Evolutionary conservation across 2,113 vertebrate species (phyloP), one percentile per base, ranked within the genome.

Genomic region (Tympanuchus pallidicinctus): DNA sequence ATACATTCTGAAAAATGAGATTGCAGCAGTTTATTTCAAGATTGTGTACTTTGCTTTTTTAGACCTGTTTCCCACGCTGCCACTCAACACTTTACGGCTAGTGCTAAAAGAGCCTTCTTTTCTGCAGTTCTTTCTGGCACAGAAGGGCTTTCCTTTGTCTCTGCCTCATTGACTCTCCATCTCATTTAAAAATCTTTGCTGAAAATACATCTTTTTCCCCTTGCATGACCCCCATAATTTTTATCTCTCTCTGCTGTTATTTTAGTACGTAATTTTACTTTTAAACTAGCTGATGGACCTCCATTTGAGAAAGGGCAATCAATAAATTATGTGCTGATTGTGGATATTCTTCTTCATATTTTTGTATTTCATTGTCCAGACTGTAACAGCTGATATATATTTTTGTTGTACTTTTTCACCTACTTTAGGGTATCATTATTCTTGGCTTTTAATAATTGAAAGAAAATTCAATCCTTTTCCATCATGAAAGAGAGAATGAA

Each of bases 161-260:
- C 70, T 93, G 92, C 91, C 91, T 96, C 86, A 93, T 95, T 96
- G 95, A 88, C 93, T 94, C 83, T 80, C 86, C 74, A 94, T 90
- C 93, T 96, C 83, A 93, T 95, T 95, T 96, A 86, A 91, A 96
- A 92, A 92, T 93, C 95, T 95, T 93, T 95, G 95, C 96, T 95
- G 95, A 95, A 96, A 94, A 94, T 94, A 95, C 91, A 96, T 94
- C 84, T 96, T 96, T 94, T 96, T 92, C 86, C 78, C 92, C 92
- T 96, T 95, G 83, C 64, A 8, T 95, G 93, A 95, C 94, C 92
- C 92, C 94, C 88, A 67, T 94, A 95, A 93, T 96, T 96, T 96
- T 93, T 93, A 14, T 88, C 66, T 95, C 89, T 88, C 85, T 93
- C 80, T 92, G 82, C 82, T 95, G 94, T 95, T 95, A 95, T 95